Evolutionary conservation across 1,140 invertebrate genomes (phyloP).

Genomic region (Nixonia krombeini): DNA sequence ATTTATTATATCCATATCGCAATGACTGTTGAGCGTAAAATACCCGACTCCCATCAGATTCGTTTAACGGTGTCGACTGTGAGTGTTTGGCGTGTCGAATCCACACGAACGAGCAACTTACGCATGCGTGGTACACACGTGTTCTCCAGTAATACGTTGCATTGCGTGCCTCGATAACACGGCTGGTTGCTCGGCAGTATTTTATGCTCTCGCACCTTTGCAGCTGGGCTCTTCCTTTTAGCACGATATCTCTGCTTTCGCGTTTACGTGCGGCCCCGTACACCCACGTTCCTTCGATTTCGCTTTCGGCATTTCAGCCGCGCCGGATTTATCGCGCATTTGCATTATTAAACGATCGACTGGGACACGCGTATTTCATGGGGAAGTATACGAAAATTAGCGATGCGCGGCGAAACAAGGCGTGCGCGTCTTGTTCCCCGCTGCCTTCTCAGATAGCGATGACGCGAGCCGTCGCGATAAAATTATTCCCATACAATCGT

Average conservation of each 20-base stretch:
- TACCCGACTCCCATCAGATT: too few species aligned
- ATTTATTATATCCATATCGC: too few species aligned
- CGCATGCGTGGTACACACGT: constrained; percentile 38
- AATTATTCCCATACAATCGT: constrained; percentile 4
- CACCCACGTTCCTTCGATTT: constrained; percentile 19
- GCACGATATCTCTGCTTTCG: constrained; percentile 55
- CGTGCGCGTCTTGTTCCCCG: too few species aligned
- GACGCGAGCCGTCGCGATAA: too few species aligned
- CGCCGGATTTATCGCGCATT: constrained; percentile 5
- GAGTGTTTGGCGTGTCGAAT: too few species aligned
- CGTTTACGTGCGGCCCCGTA: constrained; percentile 42
- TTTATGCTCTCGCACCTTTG: constrained; percentile 65
- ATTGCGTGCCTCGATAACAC: constrained; percentile 68
- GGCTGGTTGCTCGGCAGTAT: constrained; percentile 53
- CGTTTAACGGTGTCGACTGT: too few species aligned
- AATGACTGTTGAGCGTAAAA: too few species aligned
- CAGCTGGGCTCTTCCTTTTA: constrained; percentile 54
- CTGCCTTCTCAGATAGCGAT: too few species aligned
- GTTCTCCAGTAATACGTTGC: constrained; percentile 61
- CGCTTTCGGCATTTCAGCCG: constrained; percentile 19
- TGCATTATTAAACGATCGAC: background rate
- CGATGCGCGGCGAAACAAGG: too few species aligned
- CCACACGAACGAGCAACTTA: constrained; percentile 21
- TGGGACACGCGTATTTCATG: too few species aligned
- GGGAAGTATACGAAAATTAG: too few species aligned